These are phyloP conservation scores for Drosophila nikananu DNA, from an alignment of 1,140 invertebrate species.

Conservation along the genomic window DNA sequence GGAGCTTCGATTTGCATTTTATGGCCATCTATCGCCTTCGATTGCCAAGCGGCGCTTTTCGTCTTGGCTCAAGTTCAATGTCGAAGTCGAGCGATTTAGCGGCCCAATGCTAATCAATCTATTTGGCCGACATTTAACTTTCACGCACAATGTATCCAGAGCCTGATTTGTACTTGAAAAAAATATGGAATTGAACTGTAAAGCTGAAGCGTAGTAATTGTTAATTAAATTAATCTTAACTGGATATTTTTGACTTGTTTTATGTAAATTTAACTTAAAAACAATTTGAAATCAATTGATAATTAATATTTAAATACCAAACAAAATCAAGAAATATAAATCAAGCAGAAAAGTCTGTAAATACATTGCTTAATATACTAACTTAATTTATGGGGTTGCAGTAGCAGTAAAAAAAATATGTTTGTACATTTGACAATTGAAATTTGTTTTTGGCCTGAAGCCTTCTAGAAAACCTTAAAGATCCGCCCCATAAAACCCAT, in stretches of 20 bases:
- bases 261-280: background rate
- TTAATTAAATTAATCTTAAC: background rate
- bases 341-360: background rate
- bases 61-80: slow-evolving; percentile 72
- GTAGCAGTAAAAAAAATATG: background rate
- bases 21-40: slow-evolving; percentile 47
- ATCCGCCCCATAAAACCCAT: slow-evolving; percentile 7
- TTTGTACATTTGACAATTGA: too few species aligned
- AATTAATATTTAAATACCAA: too few species aligned
- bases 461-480: background rate
- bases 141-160: background rate
- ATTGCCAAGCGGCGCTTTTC: slow-evolving; percentile 41
- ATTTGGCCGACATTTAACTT: slow-evolving; percentile 30
- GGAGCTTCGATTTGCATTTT: slow-evolving; percentile 66
- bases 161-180: background rate
- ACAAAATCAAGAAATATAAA: background rate
- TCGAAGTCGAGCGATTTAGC: slow-evolving; percentile 43
- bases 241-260: background rate
- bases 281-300: background rate
- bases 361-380: background rate
- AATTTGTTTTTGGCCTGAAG: background rate
- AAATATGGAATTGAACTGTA: background rate
- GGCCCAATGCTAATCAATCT: slow-evolving; percentile 39
- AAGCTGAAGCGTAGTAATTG: background rate
- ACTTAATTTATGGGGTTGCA: background rate